phyloP scores from a whole-genome alignment of 2,797 vertebrate species.

The Anableps anableps region DNA sequence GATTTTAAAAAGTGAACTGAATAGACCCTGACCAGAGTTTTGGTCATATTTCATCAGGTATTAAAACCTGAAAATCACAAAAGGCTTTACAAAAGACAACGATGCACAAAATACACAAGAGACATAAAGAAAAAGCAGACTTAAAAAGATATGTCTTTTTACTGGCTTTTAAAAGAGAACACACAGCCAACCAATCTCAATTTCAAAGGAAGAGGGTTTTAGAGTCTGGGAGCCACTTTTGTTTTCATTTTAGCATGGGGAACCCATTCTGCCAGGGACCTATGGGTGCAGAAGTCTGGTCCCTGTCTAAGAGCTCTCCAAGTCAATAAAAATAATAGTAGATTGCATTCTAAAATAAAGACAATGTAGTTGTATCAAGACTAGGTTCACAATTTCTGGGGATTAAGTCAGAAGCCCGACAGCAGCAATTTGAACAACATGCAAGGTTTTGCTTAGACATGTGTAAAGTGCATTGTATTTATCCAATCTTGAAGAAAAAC shows the following conservation, averaged over 20 bases:
- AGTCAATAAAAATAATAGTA: neutral
- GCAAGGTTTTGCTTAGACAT: neutral
- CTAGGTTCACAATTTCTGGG: neutral
- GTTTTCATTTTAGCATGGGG: too few species aligned
- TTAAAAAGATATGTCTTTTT: too few species aligned
- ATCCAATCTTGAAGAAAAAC: neutral
- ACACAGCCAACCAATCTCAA: too few species aligned
- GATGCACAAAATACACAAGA: too few species aligned
- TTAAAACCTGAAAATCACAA: neutral
- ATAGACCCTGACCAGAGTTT: neutral
- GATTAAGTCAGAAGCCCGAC: neutral
- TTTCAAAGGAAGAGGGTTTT: too few species aligned
- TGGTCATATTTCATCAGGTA: neutral
- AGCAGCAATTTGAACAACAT: neutral
- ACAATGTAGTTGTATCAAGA: neutral
- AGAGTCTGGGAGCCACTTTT: too few species aligned
- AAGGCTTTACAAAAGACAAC: neutral
- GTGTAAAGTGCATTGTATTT: neutral
- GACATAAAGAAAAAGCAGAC: too few species aligned
- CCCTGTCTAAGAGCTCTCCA: neutral
- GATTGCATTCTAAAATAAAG: neutral
- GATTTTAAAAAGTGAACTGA: neutral
- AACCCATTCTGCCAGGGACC: neutral
- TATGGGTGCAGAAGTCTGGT: neutral
- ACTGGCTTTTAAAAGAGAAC: too few species aligned